Evolutionary conservation across 2,888 invertebrate species (phyloP).

Genomic region (Macrosiphum euphorbiae): DNA sequence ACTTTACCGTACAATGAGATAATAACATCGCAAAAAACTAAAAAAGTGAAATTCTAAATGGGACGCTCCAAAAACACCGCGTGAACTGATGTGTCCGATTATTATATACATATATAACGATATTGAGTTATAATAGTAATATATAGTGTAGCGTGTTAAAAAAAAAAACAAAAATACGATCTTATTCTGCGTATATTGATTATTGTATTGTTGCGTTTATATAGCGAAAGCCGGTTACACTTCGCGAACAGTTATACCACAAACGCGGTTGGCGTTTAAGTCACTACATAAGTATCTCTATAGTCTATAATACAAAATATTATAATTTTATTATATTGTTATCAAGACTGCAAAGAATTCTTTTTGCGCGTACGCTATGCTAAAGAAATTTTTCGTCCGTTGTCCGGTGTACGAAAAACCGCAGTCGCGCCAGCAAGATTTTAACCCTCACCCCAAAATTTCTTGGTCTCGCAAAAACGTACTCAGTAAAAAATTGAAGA

Average conservation of each 20-base stretch:
- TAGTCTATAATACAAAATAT: not conserved
- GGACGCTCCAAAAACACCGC: not conserved
- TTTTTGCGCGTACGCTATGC: not conserved
- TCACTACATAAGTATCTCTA: not conserved
- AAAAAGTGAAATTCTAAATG: not conserved
- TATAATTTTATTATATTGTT: not conserved
- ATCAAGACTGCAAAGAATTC: not conserved
- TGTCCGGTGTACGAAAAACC: not conserved
- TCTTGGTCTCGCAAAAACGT: not conserved
- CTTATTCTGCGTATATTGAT: not conserved
- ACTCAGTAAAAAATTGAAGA: not conserved
- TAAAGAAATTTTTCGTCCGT: not conserved
- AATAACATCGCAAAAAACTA: not conserved
- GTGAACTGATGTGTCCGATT: not conserved
- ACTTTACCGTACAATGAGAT: not conserved
- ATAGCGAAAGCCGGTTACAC: not conserved
- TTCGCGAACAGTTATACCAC: conserved; percentile 9
- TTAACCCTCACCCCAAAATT: not conserved
- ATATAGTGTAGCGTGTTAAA: not conserved
- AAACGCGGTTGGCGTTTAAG: conserved; percentile 39
- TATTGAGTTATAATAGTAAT: not conserved
- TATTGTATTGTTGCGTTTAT: not conserved
- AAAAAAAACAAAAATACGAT: not conserved
- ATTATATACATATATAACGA: not conserved
- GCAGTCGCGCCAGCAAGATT: not conserved